Evolutionary conservation across 1,140 invertebrate species (phyloP).

Genomic region (Luehdorfia chinensis): DNA sequence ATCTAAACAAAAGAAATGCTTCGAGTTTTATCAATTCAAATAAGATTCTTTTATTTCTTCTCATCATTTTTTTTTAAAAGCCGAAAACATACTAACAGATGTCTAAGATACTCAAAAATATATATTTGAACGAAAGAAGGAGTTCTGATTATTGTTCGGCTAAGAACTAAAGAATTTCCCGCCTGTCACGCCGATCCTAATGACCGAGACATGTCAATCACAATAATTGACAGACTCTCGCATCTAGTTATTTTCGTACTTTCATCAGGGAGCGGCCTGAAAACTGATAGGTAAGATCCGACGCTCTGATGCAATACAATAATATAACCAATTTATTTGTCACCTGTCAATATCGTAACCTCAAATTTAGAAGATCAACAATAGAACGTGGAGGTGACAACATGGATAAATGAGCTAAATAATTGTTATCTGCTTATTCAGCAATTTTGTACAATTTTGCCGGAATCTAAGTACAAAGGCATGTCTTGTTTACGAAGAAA

Average conservation of each 20-base stretch:
- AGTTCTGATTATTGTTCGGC: conserved; percentile 20
- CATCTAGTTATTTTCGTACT: conserved; percentile 55
- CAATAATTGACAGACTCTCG: conserved; percentile 66
- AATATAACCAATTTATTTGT: conserved; percentile 27
- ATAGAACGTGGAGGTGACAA: conserved; percentile 53
- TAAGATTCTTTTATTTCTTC: no score
- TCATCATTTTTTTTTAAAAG: no score
- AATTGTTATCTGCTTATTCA: conserved; percentile 11
- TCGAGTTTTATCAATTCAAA: no score
- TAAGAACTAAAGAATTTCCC: conserved; percentile 33
- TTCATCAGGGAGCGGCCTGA: conserved; percentile 21
- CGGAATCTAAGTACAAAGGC: no score
- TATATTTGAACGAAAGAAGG: background rate
- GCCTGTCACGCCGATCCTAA: conserved; percentile 40
- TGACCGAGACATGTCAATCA: conserved; percentile 67
- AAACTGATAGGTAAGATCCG: conserved; percentile 22
- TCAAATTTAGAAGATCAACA: conserved; percentile 68
- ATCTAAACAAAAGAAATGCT: no score
- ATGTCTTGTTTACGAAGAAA: conserved; percentile 27
- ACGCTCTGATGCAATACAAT: conserved; percentile 31
- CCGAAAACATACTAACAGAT: no score
- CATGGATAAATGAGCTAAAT: conserved; percentile 16
- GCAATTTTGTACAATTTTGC: conserved; percentile 2
- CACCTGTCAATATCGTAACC: conserved; percentile 70
- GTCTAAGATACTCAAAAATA: background rate